A percentile compares a stretch with the other conserved stretches of the same genome.
phyloP scores from a whole-genome alignment of 1,140 invertebrate genomes.

The Ostrea denselamellosa region DNA sequence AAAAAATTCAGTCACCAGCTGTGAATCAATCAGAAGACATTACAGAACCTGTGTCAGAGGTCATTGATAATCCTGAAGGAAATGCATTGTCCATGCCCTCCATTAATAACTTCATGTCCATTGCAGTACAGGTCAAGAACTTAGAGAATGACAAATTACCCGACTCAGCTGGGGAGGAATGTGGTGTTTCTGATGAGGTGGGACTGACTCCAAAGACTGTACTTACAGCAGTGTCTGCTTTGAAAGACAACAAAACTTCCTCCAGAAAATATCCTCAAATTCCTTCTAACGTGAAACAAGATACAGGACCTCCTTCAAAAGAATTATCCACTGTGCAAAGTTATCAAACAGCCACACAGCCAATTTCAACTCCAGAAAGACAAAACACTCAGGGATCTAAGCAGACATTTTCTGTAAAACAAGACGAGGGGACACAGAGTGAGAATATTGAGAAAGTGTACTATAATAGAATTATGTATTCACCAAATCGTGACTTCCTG shows the following conservation, averaged over 20 bases:
- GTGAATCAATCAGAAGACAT: background rate
- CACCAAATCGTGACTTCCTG: conserved; percentile 12
- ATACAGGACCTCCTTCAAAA: too few relatives aligned
- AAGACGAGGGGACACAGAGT: background rate
- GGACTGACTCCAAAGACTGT: background rate
- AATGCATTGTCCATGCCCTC: conserved; percentile 3
- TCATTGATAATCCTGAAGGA: background rate
- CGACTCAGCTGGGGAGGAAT: background rate
- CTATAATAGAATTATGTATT: conserved; percentile 33
- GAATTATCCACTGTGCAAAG: background rate
- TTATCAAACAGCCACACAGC: background rate
- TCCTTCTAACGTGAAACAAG: background rate
- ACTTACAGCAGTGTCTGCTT: background rate
- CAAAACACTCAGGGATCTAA: background rate
- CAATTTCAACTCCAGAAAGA: background rate
- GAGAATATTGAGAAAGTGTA: background rate
- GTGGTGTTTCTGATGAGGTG: background rate
- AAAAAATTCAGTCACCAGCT: background rate
- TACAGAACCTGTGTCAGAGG: background rate
- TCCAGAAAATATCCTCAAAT: background rate
- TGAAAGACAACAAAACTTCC: background rate
- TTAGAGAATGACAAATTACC: background rate
- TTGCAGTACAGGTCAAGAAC: background rate
- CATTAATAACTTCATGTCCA: conserved; percentile 8
- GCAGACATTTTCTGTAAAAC: background rate